Evolutionary conservation across 2,113 vertebrate genomes (phyloP), one percentile per base, ranked within the genome.

Genomic region (Trematomus loennbergii): DNA sequence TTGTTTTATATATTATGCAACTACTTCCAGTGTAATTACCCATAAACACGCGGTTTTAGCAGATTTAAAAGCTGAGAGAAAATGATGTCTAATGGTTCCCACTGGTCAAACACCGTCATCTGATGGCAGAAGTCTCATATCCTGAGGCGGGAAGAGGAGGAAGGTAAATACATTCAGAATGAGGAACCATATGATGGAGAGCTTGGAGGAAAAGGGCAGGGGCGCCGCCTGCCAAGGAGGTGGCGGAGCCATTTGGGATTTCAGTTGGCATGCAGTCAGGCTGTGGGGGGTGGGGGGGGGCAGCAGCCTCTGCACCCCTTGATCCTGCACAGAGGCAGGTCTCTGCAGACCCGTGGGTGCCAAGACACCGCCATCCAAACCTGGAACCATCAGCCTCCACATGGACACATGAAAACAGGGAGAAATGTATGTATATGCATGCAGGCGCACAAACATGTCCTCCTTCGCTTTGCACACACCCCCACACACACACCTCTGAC

Each of bases 251-350:
- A 79, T 84, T 76, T 82, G 82, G 89, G 91, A 88, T 79, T 92
- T 85, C 84, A 88, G 85, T 88, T 89, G 89, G 90, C 77, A 66
- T 63, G 72, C 70, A 83, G 79, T 82, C 82, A 75, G 87, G 72
- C 79, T 82, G 88, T 25, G 90, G 87, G 83, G 86, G 85, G 82
- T 36, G 77, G 74, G 77, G 77, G 74, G 77, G 74, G 50, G 78
- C 75, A 54, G 75, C 80, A 72, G 86, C 78, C 82, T 88, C 88
- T 72, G 82, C 82, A 70, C 81, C 86, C 94, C 92, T 93, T 94
- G 94, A 95, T 94, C 93, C 90, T 75, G 79, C 62, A 15, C 89
- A 85, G 88, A 93, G 91, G 92, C 90, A 76, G 87, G 88, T 92
- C 90, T 93, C 91, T 67, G 83, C 79, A 92, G 91, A 88, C 91